A percentile compares a stretch with the other conserved stretches of the same genome.
phyloP scores from a whole-genome alignment of 1,140 invertebrate species.

The Drosophila pruinosa region DNA sequence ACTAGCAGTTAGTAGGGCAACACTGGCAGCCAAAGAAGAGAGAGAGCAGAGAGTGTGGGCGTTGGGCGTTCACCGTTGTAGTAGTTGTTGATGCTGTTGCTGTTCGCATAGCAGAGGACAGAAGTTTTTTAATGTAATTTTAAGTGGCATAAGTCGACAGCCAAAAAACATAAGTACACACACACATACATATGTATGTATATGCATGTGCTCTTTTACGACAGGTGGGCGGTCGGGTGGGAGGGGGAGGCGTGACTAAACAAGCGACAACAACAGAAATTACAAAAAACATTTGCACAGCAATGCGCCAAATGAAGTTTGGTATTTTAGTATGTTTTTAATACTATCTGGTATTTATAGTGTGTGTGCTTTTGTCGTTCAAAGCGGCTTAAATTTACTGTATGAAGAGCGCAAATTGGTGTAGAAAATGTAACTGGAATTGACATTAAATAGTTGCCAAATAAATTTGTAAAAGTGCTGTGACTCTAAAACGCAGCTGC shows the following conservation, averaged over 20 bases:
- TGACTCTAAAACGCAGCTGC: not conserved
- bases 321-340: conserved; percentile 16
- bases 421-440: conserved; percentile 16
- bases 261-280: conserved; percentile 14
- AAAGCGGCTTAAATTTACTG: not conserved
- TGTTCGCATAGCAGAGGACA: conserved; percentile 23
- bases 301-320: conserved; percentile 21
- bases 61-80: not conserved
- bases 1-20: not conserved
- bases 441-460: conserved; percentile 26
- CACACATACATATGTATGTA: conserved; percentile 4
- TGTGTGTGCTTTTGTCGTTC: not conserved
- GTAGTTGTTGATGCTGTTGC: conserved; percentile 34
- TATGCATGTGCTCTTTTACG: conserved; percentile 14
- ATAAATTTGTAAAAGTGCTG: not conserved
- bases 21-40: not conserved
- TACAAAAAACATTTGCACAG: not conserved
- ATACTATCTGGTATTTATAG: not conserved
- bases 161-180: conserved; percentile 61
- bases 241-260: conserved; percentile 25
- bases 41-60: not conserved
- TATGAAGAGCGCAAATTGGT: conserved; percentile 19
- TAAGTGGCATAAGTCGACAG: conserved; percentile 80
- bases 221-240: conserved; percentile 63
- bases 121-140: conserved; percentile 80